phyloP scores from a whole-genome alignment of 2,113 vertebrate genomes.

The Myiozetetes cayanensis region DNA sequence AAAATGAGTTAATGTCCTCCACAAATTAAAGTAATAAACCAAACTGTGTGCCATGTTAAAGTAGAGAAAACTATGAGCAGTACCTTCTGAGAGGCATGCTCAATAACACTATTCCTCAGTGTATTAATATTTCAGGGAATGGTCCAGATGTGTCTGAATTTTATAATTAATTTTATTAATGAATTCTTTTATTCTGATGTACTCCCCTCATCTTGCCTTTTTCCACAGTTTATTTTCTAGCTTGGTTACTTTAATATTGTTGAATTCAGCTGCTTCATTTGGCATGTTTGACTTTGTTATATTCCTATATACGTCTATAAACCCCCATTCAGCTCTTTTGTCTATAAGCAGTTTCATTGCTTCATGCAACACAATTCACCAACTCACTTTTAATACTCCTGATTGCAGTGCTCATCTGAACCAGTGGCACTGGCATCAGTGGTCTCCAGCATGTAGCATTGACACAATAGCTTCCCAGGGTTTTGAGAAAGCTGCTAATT shows the following conservation, averaged over 20 bases:
- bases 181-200: background rate
- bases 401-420: conserved; percentile 65
- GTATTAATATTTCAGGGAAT: background rate
- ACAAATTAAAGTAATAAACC: background rate
- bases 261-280: background rate
- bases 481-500: conserved; percentile 62
- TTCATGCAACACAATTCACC: conserved; percentile 26
- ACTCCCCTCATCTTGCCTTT: background rate
- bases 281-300: background rate
- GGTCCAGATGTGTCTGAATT: background rate
- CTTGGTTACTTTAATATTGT: background rate
- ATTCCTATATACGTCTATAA: background rate
- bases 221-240: background rate
- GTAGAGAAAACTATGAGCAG: background rate
- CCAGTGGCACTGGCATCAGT: conserved; percentile 43
- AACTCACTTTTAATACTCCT: conserved; percentile 52
- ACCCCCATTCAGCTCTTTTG: conserved; percentile 38
- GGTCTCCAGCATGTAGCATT: conserved; percentile 54
- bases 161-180: background rate
- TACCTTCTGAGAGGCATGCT: background rate
- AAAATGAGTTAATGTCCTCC: background rate
- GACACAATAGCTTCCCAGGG: conserved; percentile 56
- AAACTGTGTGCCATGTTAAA: background rate
- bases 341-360: conserved; percentile 6
- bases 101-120: background rate